Evolutionary conservation across 2,797 vertebrate genomes (phyloP).

Genomic region (Morelia viridis): DNA sequence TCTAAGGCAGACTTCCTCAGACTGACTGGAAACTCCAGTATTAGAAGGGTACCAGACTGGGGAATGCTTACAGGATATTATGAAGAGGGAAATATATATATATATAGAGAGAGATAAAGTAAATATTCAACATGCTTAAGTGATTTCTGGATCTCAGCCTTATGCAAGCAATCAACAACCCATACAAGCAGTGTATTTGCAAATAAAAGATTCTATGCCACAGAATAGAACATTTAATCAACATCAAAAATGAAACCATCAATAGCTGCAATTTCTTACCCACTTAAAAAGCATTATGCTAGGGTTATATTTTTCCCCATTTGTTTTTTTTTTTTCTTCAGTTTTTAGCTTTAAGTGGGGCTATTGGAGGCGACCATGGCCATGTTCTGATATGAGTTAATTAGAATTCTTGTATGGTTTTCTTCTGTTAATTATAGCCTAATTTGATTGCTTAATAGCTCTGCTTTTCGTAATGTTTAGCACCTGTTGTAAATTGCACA

Average conservation of each 20-base stretch:
- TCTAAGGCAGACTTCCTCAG: neutral
- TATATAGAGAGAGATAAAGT: neutral
- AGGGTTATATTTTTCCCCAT: conserved; percentile 60
- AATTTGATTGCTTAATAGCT: conserved; percentile 84
- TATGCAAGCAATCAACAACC: conserved; percentile 19
- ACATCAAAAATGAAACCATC: neutral
- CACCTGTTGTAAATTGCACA: conserved; percentile 83
- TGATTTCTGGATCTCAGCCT: conserved; percentile 16
- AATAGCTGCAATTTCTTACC: conserved; percentile 19
- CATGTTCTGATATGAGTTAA: conserved; percentile 79
- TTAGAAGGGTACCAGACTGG: neutral
- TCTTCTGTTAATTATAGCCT: conserved; percentile 82
- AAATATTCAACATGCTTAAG: conserved; percentile 5
- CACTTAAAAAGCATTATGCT: conserved; percentile 65
- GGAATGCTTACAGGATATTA: neutral
- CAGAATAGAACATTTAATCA: neutral
- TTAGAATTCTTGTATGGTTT: conserved; percentile 82
- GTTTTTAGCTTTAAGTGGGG: conserved; percentile 48
- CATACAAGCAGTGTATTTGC: conserved; percentile 13
- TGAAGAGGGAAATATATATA: neutral
- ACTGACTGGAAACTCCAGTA: neutral
- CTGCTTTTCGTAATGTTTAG: conserved; percentile 81
- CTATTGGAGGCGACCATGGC: conserved; percentile 70
- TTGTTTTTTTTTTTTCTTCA: conserved; percentile 45
- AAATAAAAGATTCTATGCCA: neutral